A percentile compares a stretch with the other conserved stretches of the same genome.
Evolutionary conservation across 2,797 vertebrate genomes (phyloP).

Genomic region (Dendrocincla fuliginosa): DNA sequence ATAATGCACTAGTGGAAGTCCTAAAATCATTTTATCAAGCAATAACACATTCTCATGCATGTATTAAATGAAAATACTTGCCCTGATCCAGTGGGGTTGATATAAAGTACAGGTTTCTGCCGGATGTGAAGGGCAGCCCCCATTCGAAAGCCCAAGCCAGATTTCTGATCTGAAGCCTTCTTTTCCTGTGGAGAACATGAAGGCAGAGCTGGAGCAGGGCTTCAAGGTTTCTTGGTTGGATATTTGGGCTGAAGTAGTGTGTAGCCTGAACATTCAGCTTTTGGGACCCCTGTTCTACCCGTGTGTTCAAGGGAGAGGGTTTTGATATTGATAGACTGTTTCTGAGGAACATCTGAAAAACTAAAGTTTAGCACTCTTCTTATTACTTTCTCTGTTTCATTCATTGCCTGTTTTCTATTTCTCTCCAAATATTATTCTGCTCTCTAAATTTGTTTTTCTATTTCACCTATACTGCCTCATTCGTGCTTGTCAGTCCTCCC

Average conservation of each 20-base stretch:
- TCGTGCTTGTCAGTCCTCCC: neutral
- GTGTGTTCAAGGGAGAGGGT: neutral
- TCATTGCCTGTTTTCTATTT: neutral
- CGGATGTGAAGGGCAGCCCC: accelerated
- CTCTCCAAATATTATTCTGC: neutral
- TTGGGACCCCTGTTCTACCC: neutral
- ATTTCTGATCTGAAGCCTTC: neutral
- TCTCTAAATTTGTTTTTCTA: neutral
- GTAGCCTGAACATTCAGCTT: neutral
- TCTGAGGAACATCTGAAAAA: neutral
- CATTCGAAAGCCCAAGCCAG: neutral
- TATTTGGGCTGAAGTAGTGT: accelerated
- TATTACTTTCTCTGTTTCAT: neutral
- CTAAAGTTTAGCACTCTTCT: neutral
- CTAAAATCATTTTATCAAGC: neutral
- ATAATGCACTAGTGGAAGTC: neutral
- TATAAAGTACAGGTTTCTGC: neutral
- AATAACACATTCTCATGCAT: neutral
- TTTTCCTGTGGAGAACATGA: neutral
- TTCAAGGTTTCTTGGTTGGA: accelerated
- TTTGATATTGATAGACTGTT: neutral
- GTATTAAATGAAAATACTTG: neutral
- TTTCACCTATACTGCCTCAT: neutral
- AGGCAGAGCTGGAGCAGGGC: neutral
- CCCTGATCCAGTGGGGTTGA: accelerated